A percentile compares a stretch with the other conserved stretches of the same genome.
phyloP scores from a whole-genome alignment of 2,888 invertebrate genomes.

The Argyra leucocephala region DNA sequence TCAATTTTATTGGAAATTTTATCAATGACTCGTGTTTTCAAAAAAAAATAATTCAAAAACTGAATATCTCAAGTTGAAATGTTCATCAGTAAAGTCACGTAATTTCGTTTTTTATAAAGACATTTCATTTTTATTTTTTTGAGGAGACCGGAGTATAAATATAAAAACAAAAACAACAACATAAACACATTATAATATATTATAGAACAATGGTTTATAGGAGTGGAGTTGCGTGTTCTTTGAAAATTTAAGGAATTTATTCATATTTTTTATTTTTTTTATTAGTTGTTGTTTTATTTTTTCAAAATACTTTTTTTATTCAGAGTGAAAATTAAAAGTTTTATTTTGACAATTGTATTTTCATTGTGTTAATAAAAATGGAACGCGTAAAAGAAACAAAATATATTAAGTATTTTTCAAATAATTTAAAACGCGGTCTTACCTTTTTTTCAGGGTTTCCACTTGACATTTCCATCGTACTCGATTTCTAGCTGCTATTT shows the following conservation, averaged over 20 bases:
- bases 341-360: background rate
- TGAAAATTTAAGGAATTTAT: background rate
- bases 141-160: background rate
- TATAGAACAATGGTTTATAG: background rate
- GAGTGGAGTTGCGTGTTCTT: constrained; percentile 6
- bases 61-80: background rate
- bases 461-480: too few relatives aligned
- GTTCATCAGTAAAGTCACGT: constrained; percentile 4
- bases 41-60: background rate
- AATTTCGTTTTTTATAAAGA: background rate
- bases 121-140: background rate
- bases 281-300: background rate
- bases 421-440: too few relatives aligned
- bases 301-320: background rate
- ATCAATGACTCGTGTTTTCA: constrained; percentile 1
- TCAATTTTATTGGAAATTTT: background rate
- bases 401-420: too few relatives aligned
- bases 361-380: background rate
- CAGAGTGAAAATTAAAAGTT: constrained; percentile 2
- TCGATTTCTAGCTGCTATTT: too few relatives aligned
- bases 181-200: background rate
- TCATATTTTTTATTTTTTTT: background rate
- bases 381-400: too few relatives aligned
- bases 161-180: background rate
- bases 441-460: too few relatives aligned